Conservation (phyloP, 2,888 invertebrate genomes). For the Slavum lentiscoides region DNA sequence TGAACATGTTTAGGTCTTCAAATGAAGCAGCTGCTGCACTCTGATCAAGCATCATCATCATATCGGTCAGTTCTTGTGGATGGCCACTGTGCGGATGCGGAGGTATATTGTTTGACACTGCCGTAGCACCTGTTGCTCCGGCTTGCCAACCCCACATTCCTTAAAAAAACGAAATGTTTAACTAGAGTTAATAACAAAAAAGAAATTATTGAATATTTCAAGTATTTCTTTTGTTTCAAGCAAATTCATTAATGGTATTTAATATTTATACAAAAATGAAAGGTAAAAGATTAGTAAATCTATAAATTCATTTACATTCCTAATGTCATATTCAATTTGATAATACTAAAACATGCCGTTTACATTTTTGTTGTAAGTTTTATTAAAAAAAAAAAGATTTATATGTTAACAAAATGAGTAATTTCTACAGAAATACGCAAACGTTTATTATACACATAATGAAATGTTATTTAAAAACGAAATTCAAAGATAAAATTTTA, state of each 20-base stretch:
- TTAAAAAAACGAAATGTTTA: slow-evolving; percentile 57
- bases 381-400: too few relatives aligned
- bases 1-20: slow-evolving; percentile 91
- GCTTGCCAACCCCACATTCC: slow-evolving; percentile 82
- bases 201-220: too few relatives aligned
- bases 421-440: too few relatives aligned
- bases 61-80: slow-evolving; percentile 79
- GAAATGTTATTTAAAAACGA: slow-evolving; percentile 26
- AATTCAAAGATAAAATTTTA: slow-evolving; percentile 44
- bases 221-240: too few relatives aligned
- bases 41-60: slow-evolving; percentile 89
- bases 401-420: too few relatives aligned
- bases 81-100: slow-evolving; percentile 60
- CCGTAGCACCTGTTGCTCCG: slow-evolving; percentile 60
- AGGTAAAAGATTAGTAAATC: too few relatives aligned
- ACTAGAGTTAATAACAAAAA: not conserved
- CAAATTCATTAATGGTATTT: not conserved
- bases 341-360: too few relatives aligned
- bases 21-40: slow-evolving; percentile 76
- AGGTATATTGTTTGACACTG: slow-evolving; percentile 63
- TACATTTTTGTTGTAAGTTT: too few relatives aligned
- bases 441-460: not conserved
- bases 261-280: not conserved
- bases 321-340: too few relatives aligned
- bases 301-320: not conserved